Conservation (phyloP, 1,140 invertebrate genomes). For the Macrobrachium rosenbergii region DNA sequence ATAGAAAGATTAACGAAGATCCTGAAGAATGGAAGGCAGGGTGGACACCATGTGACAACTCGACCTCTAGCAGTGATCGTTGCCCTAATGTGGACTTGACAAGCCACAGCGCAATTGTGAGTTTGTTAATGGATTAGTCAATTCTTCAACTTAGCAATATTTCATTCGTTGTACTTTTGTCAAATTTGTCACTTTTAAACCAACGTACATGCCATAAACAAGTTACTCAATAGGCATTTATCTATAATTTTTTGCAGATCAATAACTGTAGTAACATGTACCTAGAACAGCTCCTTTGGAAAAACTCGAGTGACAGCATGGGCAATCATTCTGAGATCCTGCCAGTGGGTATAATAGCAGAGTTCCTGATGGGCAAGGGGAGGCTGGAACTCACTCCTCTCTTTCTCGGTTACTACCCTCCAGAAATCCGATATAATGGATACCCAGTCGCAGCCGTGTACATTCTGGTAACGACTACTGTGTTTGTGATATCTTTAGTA, state of each 20-base stretch:
- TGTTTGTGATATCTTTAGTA: conserved; percentile 35
- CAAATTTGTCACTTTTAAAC: too few relatives aligned
- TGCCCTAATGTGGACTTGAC: background rate
- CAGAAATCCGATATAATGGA: background rate
- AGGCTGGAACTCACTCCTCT: conserved; percentile 30
- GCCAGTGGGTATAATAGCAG: background rate
- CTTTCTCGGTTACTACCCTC: conserved; percentile 43
- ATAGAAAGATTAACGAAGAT: background rate
- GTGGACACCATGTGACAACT: too few relatives aligned
- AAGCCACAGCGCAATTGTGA: background rate
- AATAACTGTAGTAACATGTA: background rate
- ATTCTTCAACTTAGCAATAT: too few relatives aligned
- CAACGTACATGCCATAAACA: too few relatives aligned
- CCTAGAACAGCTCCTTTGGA: conserved; percentile 3
- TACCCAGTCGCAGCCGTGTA: conserved; percentile 25
- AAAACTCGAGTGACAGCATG: background rate
- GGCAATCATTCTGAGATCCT: background rate
- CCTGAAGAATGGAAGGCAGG: background rate
- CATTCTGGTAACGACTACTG: background rate
- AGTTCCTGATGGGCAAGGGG: conserved; percentile 31
- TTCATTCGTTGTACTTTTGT: too few relatives aligned
- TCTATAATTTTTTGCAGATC: too few relatives aligned
- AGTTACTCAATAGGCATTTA: too few relatives aligned
- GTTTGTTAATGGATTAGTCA: background rate
- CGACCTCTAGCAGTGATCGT: background rate